Base-by-base conservation (phyloP, 2,113 vertebrate genomes). In the Larimichthys crocea region DNA sequence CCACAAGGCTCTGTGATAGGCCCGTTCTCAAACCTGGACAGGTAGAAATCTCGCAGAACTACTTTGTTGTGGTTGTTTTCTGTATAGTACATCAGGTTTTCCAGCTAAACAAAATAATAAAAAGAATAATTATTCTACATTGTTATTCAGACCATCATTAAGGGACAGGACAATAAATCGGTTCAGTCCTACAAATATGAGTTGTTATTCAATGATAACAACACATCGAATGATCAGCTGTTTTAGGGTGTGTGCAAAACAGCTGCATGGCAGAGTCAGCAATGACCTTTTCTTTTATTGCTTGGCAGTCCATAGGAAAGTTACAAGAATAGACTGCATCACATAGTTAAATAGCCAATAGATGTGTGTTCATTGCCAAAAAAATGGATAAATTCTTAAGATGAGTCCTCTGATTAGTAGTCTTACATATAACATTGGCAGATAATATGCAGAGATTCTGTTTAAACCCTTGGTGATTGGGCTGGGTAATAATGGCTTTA, bases 21-120 rank as follows among this genome's bases (percentile, higher is more conserved):
- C 40, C 96, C 96, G 0, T 96, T 96, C 88, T 97, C 96, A 90
- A 96, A 96, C 77, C 94, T 94, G 55, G 96, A 96, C 60, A 97
- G 88, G 89, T 96, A 96, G 91, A 97, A 97, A 85, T 97, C 96
- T 66, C 96, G 93, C 79, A 96, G 88, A 35, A 97, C 95, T 2
- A 96, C 96, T 91, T 96, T 97, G 69, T 96, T 96, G 80, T 96
- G 96, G 90, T 96, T 96, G 86, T 95, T 95, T 79, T 96, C 95
- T 85, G 94, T 96, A 92, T 96, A 96, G 89, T 97, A 97, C 95
- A 97, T 96, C 64, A 97, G 81, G 85, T 97, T 97, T 93, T 97
- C 96, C 89, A 96, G 93, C 96, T 97, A 76, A 49, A 85, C 1
- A 83, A 69, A 73, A 77, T 7, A 14, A 66, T 9, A 16, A 9